Percentiles rank a stretch among this genome's conserved stretches.
phyloP scores from a whole-genome alignment of 2,797 vertebrate species.

The Poecilia picta region DNA sequence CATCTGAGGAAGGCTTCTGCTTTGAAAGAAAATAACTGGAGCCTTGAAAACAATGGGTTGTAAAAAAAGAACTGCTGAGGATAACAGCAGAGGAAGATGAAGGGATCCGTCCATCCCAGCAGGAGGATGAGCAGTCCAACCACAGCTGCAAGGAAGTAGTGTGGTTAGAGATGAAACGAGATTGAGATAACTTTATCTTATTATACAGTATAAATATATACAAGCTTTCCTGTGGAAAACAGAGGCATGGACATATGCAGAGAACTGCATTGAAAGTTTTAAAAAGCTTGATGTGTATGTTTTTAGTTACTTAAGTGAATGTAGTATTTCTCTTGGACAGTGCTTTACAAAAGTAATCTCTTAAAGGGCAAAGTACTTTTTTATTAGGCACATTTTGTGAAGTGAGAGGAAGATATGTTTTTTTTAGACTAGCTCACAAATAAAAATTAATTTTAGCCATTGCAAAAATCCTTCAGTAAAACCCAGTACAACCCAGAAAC shows the following conservation, averaged over 20 bases:
- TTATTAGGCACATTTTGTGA: not conserved
- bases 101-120: conserved; percentile 49
- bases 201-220: conserved; percentile 8
- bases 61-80: conserved; percentile 49
- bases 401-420: not conserved
- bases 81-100: conserved; percentile 62
- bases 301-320: not conserved
- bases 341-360: not conserved
- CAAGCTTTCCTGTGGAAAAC: not conserved
- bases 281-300: not conserved
- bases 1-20: conserved; percentile 45
- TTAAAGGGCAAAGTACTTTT: not conserved
- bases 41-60: conserved; percentile 71
- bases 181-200: conserved; percentile 24
- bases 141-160: conserved; percentile 43
- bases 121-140: conserved; percentile 50
- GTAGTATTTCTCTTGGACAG: not conserved
- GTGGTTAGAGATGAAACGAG: conserved; percentile 36
- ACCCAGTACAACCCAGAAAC: not conserved
- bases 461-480: not conserved
- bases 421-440: not conserved
- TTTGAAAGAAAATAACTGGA: conserved; percentile 68
- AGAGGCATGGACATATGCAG: not conserved
- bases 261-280: not conserved
- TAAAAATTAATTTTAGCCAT: not conserved